phyloP scores from a whole-genome alignment of 2,797 vertebrate species.

The Nothura maculosa region DNA sequence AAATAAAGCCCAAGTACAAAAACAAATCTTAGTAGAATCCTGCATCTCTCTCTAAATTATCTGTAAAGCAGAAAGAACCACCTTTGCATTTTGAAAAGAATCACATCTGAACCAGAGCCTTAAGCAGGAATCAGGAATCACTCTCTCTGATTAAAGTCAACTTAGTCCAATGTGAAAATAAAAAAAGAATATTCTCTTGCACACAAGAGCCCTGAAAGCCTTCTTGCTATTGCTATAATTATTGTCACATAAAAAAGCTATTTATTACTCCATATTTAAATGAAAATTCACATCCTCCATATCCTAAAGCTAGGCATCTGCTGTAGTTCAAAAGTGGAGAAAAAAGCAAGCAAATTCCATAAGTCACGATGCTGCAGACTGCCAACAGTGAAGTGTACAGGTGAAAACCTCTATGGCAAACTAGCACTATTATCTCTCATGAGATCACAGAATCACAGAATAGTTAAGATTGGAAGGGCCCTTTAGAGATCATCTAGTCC shows the following conservation, averaged over 20 bases:
- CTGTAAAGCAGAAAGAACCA: not conserved
- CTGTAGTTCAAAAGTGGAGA: not conserved
- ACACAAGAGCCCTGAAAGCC: not conserved
- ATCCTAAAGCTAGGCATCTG: not conserved
- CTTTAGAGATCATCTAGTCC: no score
- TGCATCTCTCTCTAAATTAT: not conserved
- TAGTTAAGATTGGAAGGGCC: no score
- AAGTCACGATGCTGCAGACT: not conserved
- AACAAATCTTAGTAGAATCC: rapidly evolving
- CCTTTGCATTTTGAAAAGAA: not conserved
- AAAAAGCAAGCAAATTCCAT: not conserved
- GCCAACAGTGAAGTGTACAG: not conserved
- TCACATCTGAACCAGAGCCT: not conserved
- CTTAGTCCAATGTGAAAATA: not conserved
- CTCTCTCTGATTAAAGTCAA: not conserved
- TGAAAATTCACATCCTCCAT: not conserved
- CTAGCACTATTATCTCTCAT: not conserved
- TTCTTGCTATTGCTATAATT: not conserved
- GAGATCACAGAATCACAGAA: not conserved
- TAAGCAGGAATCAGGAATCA: not conserved
- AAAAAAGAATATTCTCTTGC: not conserved
- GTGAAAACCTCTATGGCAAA: no score
- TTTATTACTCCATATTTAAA: not conserved
- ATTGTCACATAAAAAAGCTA: not conserved
- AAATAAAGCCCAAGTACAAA: not conserved